Evolutionary conservation across 1,140 invertebrate genomes (phyloP).

Genomic region (Pseudoatta argentina): DNA sequence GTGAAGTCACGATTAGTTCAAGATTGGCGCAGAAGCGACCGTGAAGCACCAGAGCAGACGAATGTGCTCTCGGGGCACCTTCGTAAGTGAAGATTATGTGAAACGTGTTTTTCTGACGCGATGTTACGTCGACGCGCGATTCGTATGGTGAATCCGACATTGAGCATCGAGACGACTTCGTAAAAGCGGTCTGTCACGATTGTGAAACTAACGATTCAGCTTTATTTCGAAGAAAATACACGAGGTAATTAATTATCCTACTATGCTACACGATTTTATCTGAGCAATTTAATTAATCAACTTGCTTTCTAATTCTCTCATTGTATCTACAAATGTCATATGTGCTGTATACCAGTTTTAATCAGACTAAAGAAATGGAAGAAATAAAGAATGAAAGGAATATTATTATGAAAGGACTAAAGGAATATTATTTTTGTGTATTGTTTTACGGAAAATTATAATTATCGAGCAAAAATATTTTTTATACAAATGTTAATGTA

Average conservation of each 20-base stretch:
- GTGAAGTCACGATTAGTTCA: background rate
- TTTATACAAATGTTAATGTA: background rate
- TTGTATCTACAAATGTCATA: background rate
- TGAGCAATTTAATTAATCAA: background rate
- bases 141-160: background rate
- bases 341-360: background rate
- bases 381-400: background rate
- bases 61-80: background rate
- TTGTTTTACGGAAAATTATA: background rate
- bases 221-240: constrained; percentile 3
- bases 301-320: background rate
- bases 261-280: background rate
- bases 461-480: background rate
- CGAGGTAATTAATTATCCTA: constrained; percentile 39
- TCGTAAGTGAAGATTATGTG: background rate
- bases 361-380: background rate
- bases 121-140: too few species aligned
- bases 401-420: background rate
- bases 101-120: background rate
- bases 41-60: background rate
- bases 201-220: background rate
- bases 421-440: background rate
- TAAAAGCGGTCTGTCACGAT: background rate
- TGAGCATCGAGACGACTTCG: background rate
- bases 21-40: constrained; percentile 5